Evolutionary conservation across 2,797 vertebrate genomes (phyloP), one percentile per base, ranked within the genome.

Genomic region (Peromyscus aztecus): DNA sequence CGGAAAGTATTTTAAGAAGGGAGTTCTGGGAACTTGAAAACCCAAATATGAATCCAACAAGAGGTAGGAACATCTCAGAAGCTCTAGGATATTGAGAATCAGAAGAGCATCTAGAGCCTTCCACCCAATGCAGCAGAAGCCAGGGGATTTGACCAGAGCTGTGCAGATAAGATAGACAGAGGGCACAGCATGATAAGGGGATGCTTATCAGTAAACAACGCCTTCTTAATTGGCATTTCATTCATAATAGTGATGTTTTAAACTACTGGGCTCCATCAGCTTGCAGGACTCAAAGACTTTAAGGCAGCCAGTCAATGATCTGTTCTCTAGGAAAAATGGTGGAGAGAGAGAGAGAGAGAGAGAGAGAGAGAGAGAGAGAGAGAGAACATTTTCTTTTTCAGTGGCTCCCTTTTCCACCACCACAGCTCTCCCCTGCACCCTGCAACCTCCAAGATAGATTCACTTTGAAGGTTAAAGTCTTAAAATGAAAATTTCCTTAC

Each of bases 401-500:
- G 37, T 67, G 23, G 29, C 5, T 69, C 88, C 17, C 40, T 73
- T 89, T 73, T n/a, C 67, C 40, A 78, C 4, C 19, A 63, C 61
- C 3, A 76, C 1, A 57, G 16, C 5, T 21, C 55, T 17, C 55
- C 55, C 55, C 3, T 3, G 3, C 4, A 2, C 14, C 12, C 57
- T 65, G 8, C 67, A 29, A 65, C 29, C 52, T 43, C 14, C 24
- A 34, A 97, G 71, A 91, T 43, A 13, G 34, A 55, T 67, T 92
- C 90, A 29, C 75, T 63, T 43, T n/a, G 23, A 73, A 89, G 59
- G 14, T 76, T 93, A 43, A 89, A 59, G 29, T 46, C 34, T 73
- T 65, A 91, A 77, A 92, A 77, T 55, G 19, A 80, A 55, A 23
- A 85, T 71, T 85, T 94, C 40, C 89, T 87, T 86, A 63, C 81